Percentiles rank a stretch among this genome's conserved stretches.
Evolutionary conservation across 2,797 vertebrate species (phyloP).

Genomic region (Lerista edwardsae): DNA sequence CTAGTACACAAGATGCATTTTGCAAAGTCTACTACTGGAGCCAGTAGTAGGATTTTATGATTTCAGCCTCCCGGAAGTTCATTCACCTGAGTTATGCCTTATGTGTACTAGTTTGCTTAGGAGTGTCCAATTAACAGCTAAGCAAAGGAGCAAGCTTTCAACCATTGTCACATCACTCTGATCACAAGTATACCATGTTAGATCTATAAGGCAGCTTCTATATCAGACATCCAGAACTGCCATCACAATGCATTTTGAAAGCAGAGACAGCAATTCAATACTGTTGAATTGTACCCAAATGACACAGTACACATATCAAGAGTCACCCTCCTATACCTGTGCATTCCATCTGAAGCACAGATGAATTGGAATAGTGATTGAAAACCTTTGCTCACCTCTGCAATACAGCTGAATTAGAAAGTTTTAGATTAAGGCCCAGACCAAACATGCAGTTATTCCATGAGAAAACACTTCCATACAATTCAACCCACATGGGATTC

Average conservation of each 20-base stretch:
- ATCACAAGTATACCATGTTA: background rate
- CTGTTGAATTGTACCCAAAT: background rate
- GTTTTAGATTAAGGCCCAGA: background rate
- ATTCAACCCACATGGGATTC: no score
- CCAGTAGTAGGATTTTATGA: background rate
- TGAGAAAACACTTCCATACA: no score
- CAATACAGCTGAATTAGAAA: background rate
- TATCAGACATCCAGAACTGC: background rate
- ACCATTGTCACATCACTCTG: background rate
- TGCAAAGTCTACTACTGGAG: background rate
- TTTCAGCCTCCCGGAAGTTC: background rate
- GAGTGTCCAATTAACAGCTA: background rate
- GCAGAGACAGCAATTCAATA: background rate
- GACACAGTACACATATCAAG: background rate
- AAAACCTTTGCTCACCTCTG: background rate
- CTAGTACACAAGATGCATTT: background rate
- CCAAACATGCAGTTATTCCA: background rate
- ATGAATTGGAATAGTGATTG: no score
- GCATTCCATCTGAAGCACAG: background rate
- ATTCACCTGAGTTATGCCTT: background rate
- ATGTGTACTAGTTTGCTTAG: background rate
- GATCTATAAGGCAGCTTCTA: background rate
- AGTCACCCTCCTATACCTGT: background rate
- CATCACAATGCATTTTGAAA: background rate
- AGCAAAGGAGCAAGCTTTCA: conserved; percentile 14